These are phyloP conservation scores for Entosphenus tridentatus DNA, from an alignment of 2,113 vertebrate species.

Conservation along the genomic window DNA sequence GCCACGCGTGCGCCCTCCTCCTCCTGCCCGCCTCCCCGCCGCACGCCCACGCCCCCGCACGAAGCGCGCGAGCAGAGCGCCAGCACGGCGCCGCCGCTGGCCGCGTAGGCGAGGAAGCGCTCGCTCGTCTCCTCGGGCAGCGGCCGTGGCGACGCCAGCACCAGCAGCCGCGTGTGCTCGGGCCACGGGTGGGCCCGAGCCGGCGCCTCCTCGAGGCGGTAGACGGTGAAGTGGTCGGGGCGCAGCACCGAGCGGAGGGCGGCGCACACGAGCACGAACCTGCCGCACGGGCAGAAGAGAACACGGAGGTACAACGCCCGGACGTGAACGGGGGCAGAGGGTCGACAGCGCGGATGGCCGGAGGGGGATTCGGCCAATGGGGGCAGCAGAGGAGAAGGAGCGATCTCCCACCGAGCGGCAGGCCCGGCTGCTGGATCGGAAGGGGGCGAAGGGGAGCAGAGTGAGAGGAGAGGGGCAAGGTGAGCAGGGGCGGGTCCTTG, in stretches of 20 bases:
- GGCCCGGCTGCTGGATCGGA: constrained; percentile 21
- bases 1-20: background rate
- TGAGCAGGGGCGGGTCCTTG: too few relatives aligned
- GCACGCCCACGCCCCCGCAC: background rate
- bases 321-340: too few relatives aligned
- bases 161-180: constrained; percentile 41
- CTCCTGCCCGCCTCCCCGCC: background rate
- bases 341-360: too few relatives aligned
- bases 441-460: background rate
- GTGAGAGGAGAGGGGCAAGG: too few relatives aligned
- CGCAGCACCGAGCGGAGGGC: too few relatives aligned
- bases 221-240: constrained; percentile 26
- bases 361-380: too few relatives aligned
- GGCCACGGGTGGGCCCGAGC: constrained; percentile 48
- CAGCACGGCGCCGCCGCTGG: constrained; percentile 46
- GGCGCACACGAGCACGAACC: too few relatives aligned
- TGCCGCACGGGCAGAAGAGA: too few relatives aligned
- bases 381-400: too few relatives aligned
- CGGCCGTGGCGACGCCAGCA: constrained; percentile 30
- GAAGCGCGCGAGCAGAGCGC: constrained; percentile 22
- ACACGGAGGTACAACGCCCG: too few relatives aligned
- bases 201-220: constrained; percentile 34
- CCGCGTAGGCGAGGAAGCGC: constrained; percentile 38
- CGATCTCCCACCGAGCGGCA: too few relatives aligned
- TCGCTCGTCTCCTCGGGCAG: constrained; percentile 23